These are phyloP conservation scores for Ciconia maguari DNA, from an alignment of 2,113 vertebrate species.

Conservation along the genomic window DNA sequence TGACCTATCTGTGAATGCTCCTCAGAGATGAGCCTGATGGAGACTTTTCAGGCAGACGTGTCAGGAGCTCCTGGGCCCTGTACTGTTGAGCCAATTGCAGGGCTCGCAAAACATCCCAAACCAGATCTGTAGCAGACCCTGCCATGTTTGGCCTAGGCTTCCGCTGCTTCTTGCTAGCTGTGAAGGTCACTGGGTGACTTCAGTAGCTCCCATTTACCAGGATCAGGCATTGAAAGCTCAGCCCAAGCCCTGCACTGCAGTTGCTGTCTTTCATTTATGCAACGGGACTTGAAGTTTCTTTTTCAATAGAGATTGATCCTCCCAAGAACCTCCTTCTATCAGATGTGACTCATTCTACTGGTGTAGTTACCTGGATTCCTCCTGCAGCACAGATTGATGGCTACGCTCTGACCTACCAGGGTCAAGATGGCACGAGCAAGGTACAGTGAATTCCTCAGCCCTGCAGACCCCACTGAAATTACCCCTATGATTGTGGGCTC, in stretches of 20 bases:
- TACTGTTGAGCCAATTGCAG: neutral
- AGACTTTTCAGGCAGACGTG: neutral
- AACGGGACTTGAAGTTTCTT: neutral
- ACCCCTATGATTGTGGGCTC: neutral
- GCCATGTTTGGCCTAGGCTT: neutral
- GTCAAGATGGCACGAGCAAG: conserved; percentile 73
- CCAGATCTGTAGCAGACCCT: neutral
- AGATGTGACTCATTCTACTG: conserved; percentile 71
- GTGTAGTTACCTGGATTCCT: conserved; percentile 79
- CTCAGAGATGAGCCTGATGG: neutral
- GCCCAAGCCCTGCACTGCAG: neutral
- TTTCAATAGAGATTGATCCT: conserved; percentile 81
- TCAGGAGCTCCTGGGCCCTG: neutral
- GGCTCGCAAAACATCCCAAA: neutral
- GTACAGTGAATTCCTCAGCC: conserved; percentile 56
- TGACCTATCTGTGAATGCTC: neutral
- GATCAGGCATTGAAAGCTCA: neutral
- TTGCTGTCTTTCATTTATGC: neutral
- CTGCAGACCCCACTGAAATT: neutral
- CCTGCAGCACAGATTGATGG: conserved; percentile 83
- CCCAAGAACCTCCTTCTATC: conserved; percentile 78
- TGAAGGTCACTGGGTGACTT: neutral
- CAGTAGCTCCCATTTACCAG: neutral
- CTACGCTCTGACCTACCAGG: conserved; percentile 79
- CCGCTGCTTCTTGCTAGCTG: neutral